Evolutionary conservation across 2,113 vertebrate genomes (phyloP), one percentile per base, ranked within the genome.

Genomic region (Mesoclemmys tuberculata): DNA sequence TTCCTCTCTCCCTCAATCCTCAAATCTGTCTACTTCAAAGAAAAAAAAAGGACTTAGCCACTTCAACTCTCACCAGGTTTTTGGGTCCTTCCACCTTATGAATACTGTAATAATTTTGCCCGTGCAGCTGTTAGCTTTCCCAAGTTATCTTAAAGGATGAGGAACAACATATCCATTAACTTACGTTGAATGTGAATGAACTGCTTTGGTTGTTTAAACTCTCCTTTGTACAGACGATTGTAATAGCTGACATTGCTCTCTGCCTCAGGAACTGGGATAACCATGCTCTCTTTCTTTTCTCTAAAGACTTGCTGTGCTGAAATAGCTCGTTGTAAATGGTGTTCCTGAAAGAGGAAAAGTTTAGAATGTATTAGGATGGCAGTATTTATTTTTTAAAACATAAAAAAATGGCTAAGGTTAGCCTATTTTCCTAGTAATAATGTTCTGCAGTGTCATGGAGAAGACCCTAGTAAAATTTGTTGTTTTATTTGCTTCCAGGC

Each of bases 261-360:
- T 1, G 99, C 99, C 84, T 99, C 99, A 4, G 99, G 99, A 87
- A 99, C 99, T 9, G 99, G 99, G 98, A 99, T 99, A 91, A 99
- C 99, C 99, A 99, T 99, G 97, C 98, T 99, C 92, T 99, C 99
- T 97, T 99, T 99, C 98, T 99, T 99, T 96, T 99, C 99, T 98
- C 99, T 98, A 97, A 99, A 99, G 12, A 99, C 99, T 97, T 99
- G 99, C 97, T 99, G 99, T 92, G 99, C 99, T 84, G 99, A 99
- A 97, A 99, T 99, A 74, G 99, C 99, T 98, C 99, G 98, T 94
- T 99, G 99, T 96, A 99, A 98, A 97, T 99, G 99, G 93, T 99
- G 99, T 98, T 99, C 99, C 99, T 99, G 98, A 89, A 97, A 97
- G 95, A 94, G 46, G 27, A 89, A 97, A 97, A 95, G 1, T 10